These are phyloP conservation scores for Oncorhynchus nerka DNA, from an alignment of 2,113 vertebrate species.

Conservation along the genomic window DNA sequence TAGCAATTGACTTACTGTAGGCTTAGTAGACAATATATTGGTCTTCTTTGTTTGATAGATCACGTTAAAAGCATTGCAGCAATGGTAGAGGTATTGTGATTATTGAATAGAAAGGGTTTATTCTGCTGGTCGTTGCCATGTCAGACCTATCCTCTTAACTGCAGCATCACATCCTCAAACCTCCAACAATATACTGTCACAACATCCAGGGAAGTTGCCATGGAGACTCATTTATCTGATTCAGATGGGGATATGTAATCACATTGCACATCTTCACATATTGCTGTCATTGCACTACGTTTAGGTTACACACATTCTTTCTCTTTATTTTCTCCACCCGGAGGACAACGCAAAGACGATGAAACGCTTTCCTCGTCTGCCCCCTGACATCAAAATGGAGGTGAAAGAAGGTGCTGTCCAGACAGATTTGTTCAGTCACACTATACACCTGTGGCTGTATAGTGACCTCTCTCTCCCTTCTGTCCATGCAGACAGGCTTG, in stretches of 20 bases:
- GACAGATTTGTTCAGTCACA: neutral
- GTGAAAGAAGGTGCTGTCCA: neutral
- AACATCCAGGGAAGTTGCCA: constrained; percentile 43
- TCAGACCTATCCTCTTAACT: constrained; percentile 5
- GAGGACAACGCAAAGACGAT: no score
- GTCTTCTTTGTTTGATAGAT: neutral
- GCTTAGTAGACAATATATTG: neutral
- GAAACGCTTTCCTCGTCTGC: neutral
- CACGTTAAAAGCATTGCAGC: neutral
- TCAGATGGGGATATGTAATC: neutral
- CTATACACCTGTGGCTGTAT: neutral
- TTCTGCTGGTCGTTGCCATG: neutral
- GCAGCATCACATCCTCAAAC: constrained; percentile 5
- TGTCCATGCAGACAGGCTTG: neutral
- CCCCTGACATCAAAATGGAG: neutral
- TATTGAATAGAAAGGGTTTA: neutral
- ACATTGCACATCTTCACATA: neutral
- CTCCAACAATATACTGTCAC: neutral
- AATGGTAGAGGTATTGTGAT: neutral
- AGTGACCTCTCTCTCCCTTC: neutral
- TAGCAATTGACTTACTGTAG: neutral
- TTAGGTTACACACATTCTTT: neutral
- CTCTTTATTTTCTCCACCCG: neutral
- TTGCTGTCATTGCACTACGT: neutral
- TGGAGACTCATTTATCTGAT: constrained; percentile 31